Conservation (phyloP, 2,113 vertebrate species). For the Tachuris rubrigastra region DNA sequence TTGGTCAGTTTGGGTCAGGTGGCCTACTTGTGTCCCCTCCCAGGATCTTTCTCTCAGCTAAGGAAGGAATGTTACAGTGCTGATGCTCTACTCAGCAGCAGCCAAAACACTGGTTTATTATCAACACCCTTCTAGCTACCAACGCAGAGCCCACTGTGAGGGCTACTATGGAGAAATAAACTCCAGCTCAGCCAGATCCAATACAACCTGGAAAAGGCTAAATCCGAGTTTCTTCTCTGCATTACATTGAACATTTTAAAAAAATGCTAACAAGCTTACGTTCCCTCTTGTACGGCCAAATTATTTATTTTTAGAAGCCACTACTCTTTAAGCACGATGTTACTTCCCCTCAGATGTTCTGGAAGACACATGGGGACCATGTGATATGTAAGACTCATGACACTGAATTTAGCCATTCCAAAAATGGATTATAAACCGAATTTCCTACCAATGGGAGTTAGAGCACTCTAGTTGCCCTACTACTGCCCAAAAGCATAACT, state of each 20-base stretch:
- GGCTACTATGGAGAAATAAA: no score
- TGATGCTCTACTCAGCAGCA: no score
- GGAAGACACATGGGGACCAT: neutral
- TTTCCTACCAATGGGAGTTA: neutral
- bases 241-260: neutral
- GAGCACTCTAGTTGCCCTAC: neutral
- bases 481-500: neutral
- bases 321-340: neutral
- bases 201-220: neutral
- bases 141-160: no score
- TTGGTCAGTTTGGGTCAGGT: no score
- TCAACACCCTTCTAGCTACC: no score
- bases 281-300: neutral
- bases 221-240: neutral
- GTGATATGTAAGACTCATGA: neutral
- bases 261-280: neutral
- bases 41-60: no score
- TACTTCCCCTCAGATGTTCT: neutral
- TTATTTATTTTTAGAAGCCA: slow-evolving; percentile 1
- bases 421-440: neutral
- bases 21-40: no score
- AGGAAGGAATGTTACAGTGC: no score
- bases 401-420: neutral
- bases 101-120: no score
- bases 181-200: no score